phyloP scores from a whole-genome alignment of 2,113 vertebrate genomes.

The Opisthocomus hoazin region DNA sequence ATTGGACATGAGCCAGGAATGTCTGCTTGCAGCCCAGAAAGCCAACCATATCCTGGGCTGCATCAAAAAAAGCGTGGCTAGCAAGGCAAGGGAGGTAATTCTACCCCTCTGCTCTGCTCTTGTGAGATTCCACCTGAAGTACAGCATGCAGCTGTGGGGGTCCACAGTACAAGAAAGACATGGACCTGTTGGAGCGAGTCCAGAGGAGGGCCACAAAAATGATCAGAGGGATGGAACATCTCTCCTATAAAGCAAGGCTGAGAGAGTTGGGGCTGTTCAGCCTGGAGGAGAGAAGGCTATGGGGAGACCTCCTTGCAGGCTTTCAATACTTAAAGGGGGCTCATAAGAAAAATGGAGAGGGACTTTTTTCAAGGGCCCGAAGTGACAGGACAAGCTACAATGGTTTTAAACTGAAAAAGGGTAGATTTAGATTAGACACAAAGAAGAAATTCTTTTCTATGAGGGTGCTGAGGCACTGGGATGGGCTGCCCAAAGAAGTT shows the following conservation, averaged over 20 bases:
- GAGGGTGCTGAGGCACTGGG: not conserved
- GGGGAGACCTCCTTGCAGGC: not conserved
- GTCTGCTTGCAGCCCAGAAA: not conserved
- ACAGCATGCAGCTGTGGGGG: not conserved
- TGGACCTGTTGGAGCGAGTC: not conserved
- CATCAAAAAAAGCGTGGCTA: not conserved
- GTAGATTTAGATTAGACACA: no score
- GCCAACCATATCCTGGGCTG: not conserved
- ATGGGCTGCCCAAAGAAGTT: not conserved
- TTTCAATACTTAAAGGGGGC: not conserved
- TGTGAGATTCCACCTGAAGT: not conserved
- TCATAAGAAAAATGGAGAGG: not conserved
- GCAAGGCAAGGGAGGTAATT: not conserved
- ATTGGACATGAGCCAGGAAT: not conserved
- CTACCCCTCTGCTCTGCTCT: not conserved
- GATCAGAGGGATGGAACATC: not conserved
- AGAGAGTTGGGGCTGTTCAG: not conserved
- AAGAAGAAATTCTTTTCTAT: no score
- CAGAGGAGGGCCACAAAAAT: not conserved
- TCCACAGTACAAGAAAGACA: not conserved
- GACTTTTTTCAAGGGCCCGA: no score
- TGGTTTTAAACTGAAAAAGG: not conserved
- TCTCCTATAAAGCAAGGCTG: not conserved
- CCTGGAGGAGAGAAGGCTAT: not conserved
- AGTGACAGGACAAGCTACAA: not conserved